Base-by-base conservation (phyloP, 2,113 vertebrate genomes). In the Meleagris gallopavo region DNA sequence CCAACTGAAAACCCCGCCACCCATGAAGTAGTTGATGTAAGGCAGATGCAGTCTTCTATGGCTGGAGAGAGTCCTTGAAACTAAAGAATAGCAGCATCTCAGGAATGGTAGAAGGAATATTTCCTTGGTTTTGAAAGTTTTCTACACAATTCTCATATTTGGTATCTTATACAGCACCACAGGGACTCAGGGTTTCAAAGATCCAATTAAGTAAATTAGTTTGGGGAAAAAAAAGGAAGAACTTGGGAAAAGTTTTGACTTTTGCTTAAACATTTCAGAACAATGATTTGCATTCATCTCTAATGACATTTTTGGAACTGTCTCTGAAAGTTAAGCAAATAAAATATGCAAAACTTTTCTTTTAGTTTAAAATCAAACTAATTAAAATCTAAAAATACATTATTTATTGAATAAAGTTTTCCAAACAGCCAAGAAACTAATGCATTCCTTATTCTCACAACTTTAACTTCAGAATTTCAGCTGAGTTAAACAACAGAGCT, bases 1-100 rank as follows among this genome's bases (percentile, higher is more conserved):
- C 61, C n/a, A 80, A 86, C 61, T 48, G 15, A 72, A 94, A 80
- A 10, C 8, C 11, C 30, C 2, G 58, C 81, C 89, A 69, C 76
- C 61, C 86, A 88, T 94, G 65, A 90, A 93, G 93, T 10, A 66
- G 64, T 43, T 90, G 72, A 94, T 90, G 89, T 85, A 93, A 95
- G 29, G n/a, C 86, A 93, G 86, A 89, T 95, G 93, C 83, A 54
- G 27, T 48, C 32, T 81, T 93, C 74, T 65, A 32, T 24, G 50
- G 4, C 2, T 82, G 15, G 43, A 34, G 38, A 67, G 50, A 72
- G 8, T 75, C 29, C 17, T 74, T 82, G 64, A 91, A 91, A 88
- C 34, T 81, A 12, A 86, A 83, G 72, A 88, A 29, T 3, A 86
- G 57, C 24, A 25, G 3, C 12, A 4, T 64, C 71, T 89, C 2